A percentile compares a stretch with the other conserved stretches of the same genome.
Conservation (phyloP, 2,888 invertebrate species). For the Bombyx huttoni region DNA sequence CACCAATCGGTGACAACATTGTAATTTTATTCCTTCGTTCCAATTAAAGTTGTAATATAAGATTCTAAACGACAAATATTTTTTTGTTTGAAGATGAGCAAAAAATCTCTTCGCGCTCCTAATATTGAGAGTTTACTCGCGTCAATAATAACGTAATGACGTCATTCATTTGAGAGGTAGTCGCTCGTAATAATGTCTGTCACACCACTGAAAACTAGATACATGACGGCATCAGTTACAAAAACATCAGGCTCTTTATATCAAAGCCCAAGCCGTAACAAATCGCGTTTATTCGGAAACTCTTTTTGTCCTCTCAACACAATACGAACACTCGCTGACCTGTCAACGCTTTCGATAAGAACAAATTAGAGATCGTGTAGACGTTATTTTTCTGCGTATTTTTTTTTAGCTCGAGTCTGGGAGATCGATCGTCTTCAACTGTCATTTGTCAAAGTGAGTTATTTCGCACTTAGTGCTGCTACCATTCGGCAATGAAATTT, state of each 20-base stretch:
- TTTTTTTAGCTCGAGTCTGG: constrained; percentile 12
- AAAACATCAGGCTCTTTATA: not conserved
- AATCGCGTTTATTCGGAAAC: not conserved
- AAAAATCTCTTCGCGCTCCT: too few species aligned
- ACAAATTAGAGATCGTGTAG: constrained; percentile 5
- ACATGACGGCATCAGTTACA: too few species aligned
- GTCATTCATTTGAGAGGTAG: too few species aligned
- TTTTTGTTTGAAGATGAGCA: too few species aligned
- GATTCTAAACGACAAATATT: too few species aligned
- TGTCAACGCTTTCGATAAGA: constrained; percentile 4
- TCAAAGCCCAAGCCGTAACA: not conserved
- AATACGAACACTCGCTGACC: not conserved
- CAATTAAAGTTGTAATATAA: too few species aligned
- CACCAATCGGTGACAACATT: too few species aligned
- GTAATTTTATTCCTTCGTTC: too few species aligned
- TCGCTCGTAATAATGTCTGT: too few species aligned
- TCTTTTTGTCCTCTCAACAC: not conserved
- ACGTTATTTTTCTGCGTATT: constrained; percentile 7
- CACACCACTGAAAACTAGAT: too few species aligned
- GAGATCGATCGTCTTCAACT: constrained; percentile 16
- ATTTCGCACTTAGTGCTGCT: constrained; percentile 14
- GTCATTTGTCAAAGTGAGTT: constrained; percentile 27
- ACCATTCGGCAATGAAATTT: constrained; percentile 3
- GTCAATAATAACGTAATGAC: too few species aligned
- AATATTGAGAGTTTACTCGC: too few species aligned